phyloP scores from a whole-genome alignment of 2,888 invertebrate genomes.

The Dione juno region DNA sequence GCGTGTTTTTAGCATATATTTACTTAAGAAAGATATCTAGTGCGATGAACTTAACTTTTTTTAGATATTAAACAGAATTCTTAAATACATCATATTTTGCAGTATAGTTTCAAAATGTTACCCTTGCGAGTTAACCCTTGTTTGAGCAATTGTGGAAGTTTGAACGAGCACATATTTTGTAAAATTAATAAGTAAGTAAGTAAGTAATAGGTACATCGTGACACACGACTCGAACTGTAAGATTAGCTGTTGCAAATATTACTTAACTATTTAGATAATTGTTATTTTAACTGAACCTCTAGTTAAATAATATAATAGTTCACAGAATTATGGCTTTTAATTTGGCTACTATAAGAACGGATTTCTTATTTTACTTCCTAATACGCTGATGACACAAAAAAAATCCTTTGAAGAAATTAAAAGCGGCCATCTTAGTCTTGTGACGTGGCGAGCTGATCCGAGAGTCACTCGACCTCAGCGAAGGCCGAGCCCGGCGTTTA shows the following conservation, averaged over 20 bases:
- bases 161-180: constrained; percentile 26
- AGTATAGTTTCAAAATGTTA: not conserved
- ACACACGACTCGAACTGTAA: constrained; percentile 28
- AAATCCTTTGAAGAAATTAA: constrained; percentile 24
- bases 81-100: too few species aligned
- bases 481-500: constrained; percentile 79
- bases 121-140: not conserved
- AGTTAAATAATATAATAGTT: constrained; percentile 4
- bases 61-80: too few species aligned
- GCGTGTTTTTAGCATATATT: not conserved
- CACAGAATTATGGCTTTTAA: not conserved
- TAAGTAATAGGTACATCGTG: constrained; percentile 11
- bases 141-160: constrained; percentile 18
- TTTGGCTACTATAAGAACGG: not conserved
- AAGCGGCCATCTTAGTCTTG: constrained; percentile 42
- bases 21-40: not conserved
- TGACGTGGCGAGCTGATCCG: constrained; percentile 38
- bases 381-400: not conserved
- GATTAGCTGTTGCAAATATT: constrained; percentile 30
- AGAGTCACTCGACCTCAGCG: constrained; percentile 72
- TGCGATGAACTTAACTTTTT: constrained; percentile 3
- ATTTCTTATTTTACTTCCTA: not conserved
- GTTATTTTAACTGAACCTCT: not conserved
- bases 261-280: not conserved
- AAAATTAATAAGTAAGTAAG: constrained; percentile 13